Conservation (phyloP, 2,113 vertebrate genomes). For the Zonotrichia leucophrys region DNA sequence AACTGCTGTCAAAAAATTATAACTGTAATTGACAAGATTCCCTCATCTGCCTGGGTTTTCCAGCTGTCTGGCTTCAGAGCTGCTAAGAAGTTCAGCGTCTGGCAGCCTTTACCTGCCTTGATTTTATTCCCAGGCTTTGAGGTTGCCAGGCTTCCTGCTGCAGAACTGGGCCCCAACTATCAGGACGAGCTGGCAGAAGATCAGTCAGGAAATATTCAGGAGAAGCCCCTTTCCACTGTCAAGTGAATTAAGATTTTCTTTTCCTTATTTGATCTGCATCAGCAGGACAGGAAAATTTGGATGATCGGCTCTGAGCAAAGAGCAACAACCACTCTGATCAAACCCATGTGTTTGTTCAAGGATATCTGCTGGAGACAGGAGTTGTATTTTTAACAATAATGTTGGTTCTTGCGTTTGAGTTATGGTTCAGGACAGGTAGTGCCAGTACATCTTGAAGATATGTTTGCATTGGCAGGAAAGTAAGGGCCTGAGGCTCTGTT, state of each 20-base stretch:
- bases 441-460: background rate
- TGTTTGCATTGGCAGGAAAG: background rate
- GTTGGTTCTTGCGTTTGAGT: background rate
- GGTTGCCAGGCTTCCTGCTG: conserved; percentile 1
- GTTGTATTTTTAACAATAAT: background rate
- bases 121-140: conserved; percentile 41
- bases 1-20: background rate
- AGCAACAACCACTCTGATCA: background rate
- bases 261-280: background rate
- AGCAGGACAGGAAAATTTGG: background rate
- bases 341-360: background rate
- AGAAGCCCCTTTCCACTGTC: background rate
- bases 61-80: background rate
- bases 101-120: conserved; percentile 45
- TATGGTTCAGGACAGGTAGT: background rate
- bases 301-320: background rate
- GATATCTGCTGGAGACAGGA: background rate
- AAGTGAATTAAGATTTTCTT: background rate
- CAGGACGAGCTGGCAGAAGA: background rate
- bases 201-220: background rate
- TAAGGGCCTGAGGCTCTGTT: background rate
- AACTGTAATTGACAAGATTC: background rate
- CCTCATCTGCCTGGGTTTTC: background rate
- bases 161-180: background rate
- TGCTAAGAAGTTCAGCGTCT: conserved; percentile 5